Evolutionary conservation across 1,140 invertebrate species (phyloP).

Genomic region (Melanaphis sacchari): DNA sequence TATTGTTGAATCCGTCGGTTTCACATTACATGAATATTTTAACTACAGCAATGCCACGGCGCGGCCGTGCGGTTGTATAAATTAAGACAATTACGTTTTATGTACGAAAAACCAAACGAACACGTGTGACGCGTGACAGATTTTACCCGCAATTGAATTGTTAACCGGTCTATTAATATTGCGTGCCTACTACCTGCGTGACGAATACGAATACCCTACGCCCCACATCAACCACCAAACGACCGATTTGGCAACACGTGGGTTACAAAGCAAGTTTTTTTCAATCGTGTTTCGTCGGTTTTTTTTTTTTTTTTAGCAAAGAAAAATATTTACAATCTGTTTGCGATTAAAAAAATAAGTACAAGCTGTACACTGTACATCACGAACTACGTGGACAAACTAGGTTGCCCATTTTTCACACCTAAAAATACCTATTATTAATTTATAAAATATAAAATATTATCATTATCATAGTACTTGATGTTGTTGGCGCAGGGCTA

Average conservation of each 20-base stretch:
- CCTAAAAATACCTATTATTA: too few relatives aligned
- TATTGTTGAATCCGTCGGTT: not conserved
- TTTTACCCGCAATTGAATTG: conserved; percentile 7
- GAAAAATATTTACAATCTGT: not conserved
- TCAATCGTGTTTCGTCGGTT: not conserved
- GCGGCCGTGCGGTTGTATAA: not conserved
- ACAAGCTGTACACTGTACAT: too few relatives aligned
- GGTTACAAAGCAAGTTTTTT: not conserved
- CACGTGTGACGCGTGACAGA: not conserved
- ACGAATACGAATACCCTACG: not conserved
- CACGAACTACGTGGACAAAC: not conserved
- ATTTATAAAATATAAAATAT: too few relatives aligned
- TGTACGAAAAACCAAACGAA: not conserved
- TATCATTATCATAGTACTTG: too few relatives aligned
- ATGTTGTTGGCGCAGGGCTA: too few relatives aligned
- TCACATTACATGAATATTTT: not conserved
- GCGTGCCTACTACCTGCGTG: not conserved
- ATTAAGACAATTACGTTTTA: conserved; percentile 15
- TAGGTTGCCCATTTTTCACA: not conserved
- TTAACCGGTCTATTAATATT: conserved; percentile 11
- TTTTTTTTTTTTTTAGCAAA: not conserved
- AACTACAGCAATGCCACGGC: not conserved
- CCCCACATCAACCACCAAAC: not conserved
- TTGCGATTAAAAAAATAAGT: not conserved
- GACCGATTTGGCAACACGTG: not conserved